These are phyloP conservation scores for Ischnura elegans DNA, from an alignment of 2,888 invertebrate species.

Conservation along the genomic window DNA sequence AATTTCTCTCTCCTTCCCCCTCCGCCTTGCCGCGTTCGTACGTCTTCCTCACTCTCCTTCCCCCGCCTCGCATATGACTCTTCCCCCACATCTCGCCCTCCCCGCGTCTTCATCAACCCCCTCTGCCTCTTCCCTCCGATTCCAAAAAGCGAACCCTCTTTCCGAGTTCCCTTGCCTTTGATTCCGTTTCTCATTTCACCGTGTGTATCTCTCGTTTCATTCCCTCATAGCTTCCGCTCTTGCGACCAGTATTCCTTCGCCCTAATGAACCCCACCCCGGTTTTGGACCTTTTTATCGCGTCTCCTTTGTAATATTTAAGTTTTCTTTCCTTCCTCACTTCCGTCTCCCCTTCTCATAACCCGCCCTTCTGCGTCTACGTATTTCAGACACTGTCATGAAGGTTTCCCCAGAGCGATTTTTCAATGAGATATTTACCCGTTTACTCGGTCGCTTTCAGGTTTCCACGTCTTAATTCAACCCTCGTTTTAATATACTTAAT, in stretches of 20 bases:
- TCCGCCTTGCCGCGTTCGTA: neutral
- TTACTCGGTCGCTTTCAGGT: neutral
- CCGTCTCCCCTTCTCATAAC: no score
- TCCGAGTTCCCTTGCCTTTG: neutral
- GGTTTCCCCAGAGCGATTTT: neutral
- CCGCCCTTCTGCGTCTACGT: neutral
- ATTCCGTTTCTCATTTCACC: neutral
- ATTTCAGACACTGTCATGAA: neutral
- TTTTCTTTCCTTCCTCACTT: neutral
- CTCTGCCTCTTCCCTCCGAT: neutral
- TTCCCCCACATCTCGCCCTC: neutral
- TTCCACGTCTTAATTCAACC: neutral
- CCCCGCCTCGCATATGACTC: neutral
- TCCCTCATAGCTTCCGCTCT: neutral
- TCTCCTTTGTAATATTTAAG: conserved; percentile 3
- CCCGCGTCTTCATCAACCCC: neutral
- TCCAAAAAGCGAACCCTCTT: neutral
- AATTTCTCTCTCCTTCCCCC: neutral
- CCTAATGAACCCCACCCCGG: neutral
- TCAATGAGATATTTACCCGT: neutral
- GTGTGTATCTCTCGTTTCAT: neutral
- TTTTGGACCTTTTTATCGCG: neutral
- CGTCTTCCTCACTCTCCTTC: no score
- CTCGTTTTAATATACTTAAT: neutral
- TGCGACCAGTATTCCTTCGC: neutral